Percentiles rank a stretch among this genome's conserved stretches.
These are phyloP conservation scores for Apodemia mormo DNA, from an alignment of 2,888 invertebrate species.

Conservation along the genomic window DNA sequence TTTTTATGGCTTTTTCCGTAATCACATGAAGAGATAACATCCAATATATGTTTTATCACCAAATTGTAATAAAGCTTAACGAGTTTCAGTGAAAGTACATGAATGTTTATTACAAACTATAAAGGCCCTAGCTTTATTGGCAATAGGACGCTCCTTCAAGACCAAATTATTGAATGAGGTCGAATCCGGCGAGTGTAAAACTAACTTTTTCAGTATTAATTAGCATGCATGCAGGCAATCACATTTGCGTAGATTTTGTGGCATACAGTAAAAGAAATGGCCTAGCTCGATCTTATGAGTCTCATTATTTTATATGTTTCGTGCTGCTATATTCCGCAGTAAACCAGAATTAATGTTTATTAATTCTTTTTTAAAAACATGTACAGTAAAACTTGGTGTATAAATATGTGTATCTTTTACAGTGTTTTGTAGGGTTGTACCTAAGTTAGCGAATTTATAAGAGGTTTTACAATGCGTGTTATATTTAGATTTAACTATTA, in stretches of 20 bases:
- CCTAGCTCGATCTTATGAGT: no score
- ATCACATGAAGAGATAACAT: constrained; percentile 51
- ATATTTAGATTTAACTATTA: no score
- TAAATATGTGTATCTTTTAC: no score
- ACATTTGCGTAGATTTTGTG: neutral
- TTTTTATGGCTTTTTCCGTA: constrained; percentile 38
- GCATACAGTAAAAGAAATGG: neutral
- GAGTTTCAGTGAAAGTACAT: constrained; percentile 36
- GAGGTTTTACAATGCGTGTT: no score
- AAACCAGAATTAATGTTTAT: no score
- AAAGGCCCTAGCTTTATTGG: constrained; percentile 19
- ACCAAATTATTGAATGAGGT: constrained; percentile 15
- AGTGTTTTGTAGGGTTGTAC: no score
- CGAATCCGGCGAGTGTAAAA: neutral
- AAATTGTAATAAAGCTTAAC: constrained; percentile 49
- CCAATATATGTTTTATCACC: constrained; percentile 50
- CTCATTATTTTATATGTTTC: no score
- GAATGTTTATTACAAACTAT: constrained; percentile 17
- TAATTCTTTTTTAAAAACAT: no score
- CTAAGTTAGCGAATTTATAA: no score
- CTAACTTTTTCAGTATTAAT: constrained; percentile 1
- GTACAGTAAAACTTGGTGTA: no score
- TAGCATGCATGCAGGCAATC: neutral
- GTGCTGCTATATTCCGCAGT: no score
- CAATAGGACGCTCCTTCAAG: constrained; percentile 12